Conservation (phyloP, 2,797 vertebrate genomes). For the Intellagama lesueurii region DNA sequence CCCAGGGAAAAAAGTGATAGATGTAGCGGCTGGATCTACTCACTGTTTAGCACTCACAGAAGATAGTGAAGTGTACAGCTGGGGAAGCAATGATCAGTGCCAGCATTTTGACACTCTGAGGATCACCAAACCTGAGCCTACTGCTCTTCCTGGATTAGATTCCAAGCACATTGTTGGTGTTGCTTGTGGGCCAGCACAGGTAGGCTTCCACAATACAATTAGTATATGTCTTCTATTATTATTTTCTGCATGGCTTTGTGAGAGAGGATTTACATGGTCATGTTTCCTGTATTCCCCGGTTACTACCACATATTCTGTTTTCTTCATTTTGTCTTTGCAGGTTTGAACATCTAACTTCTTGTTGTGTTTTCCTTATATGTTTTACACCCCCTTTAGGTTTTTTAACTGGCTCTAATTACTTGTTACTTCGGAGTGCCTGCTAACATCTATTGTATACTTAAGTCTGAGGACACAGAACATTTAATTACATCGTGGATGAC, state of each 20-base stretch:
- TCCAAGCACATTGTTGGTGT: conserved; percentile 96
- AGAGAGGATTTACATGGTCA: background rate
- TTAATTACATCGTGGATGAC: background rate
- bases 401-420: background rate
- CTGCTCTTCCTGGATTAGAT: conserved; percentile 92
- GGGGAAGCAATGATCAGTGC: conserved; percentile 98
- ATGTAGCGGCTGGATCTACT: conserved; percentile 94
- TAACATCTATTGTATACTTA: background rate
- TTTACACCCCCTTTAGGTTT: background rate
- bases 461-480: background rate
- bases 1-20: conserved; percentile 95
- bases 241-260: background rate
- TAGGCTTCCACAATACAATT: conserved; percentile 60
- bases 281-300: background rate
- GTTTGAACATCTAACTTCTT: background rate
- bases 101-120: conserved; percentile 98
- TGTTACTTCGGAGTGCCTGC: background rate
- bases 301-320: background rate
- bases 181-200: conserved; percentile 96
- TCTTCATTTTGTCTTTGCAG: background rate
- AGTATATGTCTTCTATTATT: background rate
- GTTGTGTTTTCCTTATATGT: conserved; percentile 3
- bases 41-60: conserved; percentile 96
- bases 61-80: conserved; percentile 96
- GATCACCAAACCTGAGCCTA: conserved; percentile 94